phyloP scores from a whole-genome alignment of 2,113 vertebrate genomes.

The Sinocyclocheilus rhinocerous region DNA sequence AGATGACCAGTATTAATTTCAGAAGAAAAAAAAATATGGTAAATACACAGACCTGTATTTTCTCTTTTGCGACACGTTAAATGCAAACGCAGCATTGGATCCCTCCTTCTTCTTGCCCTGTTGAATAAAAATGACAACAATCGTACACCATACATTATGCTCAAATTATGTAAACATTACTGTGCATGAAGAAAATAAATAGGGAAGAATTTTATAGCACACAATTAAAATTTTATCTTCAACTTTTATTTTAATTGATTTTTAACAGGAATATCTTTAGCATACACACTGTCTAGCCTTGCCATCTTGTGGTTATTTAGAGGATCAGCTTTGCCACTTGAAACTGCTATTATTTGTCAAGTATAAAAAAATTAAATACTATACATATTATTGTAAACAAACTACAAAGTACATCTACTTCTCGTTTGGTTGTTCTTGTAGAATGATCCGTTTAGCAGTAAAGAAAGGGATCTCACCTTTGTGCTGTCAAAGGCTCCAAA shows the following conservation, averaged over 20 bases:
- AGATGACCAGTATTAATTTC: no score
- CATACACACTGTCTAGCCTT: not conserved
- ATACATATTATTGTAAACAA: no score
- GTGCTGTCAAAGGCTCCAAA: conserved; percentile 86
- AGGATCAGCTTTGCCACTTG: not conserved
- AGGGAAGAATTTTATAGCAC: not conserved
- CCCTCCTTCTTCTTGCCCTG: conserved; percentile 91
- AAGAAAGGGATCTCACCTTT: conserved; percentile 78
- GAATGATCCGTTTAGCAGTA: not conserved
- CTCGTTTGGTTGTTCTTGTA: not conserved
- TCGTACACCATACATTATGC: not conserved
- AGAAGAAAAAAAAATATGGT: not conserved
- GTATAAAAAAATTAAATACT: no score
- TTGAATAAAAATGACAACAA: not conserved
- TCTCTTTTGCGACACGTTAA: conserved; percentile 94
- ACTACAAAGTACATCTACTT: no score
- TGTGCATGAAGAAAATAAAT: not conserved
- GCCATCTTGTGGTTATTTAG: no score
- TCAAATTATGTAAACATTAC: not conserved
- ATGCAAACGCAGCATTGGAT: conserved; percentile 86
- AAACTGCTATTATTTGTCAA: not conserved
- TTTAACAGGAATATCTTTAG: not conserved
- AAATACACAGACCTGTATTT: conserved; percentile 88
- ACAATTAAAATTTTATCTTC: not conserved
- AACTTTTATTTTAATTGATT: not conserved